These are phyloP conservation scores for Gallinago solitaria DNA, from an alignment of 2,797 vertebrate genomes.

Conservation along the genomic window DNA sequence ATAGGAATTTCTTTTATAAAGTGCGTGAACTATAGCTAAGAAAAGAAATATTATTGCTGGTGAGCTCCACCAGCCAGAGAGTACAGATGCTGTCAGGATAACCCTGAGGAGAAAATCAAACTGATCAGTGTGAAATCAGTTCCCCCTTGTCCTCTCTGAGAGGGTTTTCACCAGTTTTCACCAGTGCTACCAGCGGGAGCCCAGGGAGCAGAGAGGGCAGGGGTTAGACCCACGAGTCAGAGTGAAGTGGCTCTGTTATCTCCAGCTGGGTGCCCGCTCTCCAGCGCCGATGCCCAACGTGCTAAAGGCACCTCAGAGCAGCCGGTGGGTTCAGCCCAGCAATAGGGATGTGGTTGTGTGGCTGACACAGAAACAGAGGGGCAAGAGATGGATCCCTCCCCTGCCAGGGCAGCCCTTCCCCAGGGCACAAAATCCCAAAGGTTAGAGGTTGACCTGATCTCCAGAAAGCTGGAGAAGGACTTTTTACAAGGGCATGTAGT, in stretches of 20 bases:
- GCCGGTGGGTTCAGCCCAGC: background rate
- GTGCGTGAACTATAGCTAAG: background rate
- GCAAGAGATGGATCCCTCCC: background rate
- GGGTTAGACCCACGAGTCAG: background rate
- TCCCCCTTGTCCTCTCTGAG: background rate
- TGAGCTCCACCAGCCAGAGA: background rate
- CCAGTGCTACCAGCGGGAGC: background rate
- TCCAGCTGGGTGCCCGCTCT: background rate
- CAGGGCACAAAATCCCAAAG: background rate
- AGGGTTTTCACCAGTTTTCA: background rate
- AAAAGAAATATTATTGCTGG: background rate
- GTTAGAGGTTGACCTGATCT: no score
- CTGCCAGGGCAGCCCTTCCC: background rate
- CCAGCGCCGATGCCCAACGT: background rate
- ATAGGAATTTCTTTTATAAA: background rate
- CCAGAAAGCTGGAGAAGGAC: no score
- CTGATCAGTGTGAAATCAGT: background rate
- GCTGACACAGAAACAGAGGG: background rate
- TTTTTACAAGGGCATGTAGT: no score
- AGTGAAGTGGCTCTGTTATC: background rate
- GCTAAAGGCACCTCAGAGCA: fast-evolving
- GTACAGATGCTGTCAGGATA: background rate
- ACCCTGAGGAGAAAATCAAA: background rate
- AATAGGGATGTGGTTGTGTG: fast-evolving
- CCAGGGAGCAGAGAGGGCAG: background rate